These are phyloP conservation scores for Ormyrus rosae DNA, from an alignment of 2,888 invertebrate genomes.

Conservation along the genomic window DNA sequence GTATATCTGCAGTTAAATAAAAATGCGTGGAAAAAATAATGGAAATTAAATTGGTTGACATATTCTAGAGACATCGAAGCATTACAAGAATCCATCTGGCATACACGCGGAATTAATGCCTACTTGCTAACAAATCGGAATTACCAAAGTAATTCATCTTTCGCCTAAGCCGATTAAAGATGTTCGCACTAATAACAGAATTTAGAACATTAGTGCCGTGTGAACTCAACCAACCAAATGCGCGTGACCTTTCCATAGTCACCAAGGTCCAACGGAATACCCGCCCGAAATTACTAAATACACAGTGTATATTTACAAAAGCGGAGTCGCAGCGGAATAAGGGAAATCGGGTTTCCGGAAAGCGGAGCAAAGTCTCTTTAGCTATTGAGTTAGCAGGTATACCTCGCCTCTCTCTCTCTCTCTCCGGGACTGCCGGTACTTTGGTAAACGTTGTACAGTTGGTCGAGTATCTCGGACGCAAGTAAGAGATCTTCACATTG, in stretches of 20 bases:
- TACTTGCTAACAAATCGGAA: neutral
- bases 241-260: too few species aligned
- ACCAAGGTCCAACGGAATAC: neutral
- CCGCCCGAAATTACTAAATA: constrained; percentile 5
- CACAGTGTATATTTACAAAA: constrained; percentile 25
- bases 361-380: constrained; percentile 29
- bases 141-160: neutral
- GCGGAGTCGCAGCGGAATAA: neutral
- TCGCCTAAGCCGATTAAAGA: neutral
- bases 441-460: constrained; percentile 51
- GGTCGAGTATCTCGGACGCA: constrained; percentile 51
- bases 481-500: constrained; percentile 57
- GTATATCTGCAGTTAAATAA: too few species aligned
- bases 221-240: too few species aligned
- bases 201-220: too few species aligned
- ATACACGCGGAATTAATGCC: too few species aligned
- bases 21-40: too few species aligned
- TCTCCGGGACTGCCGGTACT: neutral
- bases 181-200: too few species aligned
- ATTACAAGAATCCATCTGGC: too few species aligned
- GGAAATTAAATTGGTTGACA: too few species aligned
- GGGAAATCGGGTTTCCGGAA: constrained; percentile 32
- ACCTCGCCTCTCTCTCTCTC: neutral
- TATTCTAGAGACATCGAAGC: too few species aligned
- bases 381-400: constrained; percentile 52